Evolutionary conservation across 92 coral and sea anemone genomes (phyloP), one percentile per base, ranked within the genome.

Genomic region (Zoanthus sociatus): DNA sequence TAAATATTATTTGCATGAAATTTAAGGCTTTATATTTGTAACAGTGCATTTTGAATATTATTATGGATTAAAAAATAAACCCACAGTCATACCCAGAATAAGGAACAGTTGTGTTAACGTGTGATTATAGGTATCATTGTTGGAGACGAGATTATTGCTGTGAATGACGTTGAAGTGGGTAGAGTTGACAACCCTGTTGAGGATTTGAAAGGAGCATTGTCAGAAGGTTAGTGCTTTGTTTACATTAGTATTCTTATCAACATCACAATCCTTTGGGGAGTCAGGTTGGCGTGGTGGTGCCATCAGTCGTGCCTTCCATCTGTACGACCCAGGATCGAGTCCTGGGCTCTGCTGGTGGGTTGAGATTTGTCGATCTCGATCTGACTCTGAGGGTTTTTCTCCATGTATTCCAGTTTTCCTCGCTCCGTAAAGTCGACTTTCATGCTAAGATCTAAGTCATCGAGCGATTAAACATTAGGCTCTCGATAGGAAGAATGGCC

Each of bases 71-170:
- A 20, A 58, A 16, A 58, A 20, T 37, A 37, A 37, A 37, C 2
- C n/a, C 64, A 58, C 15, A 58, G 64, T 58, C 15, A 2, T 4
- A 37, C 42, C n/a, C n/a, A n/a, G 63, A n/a, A n/a, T 58, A 14
- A 58, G 64, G n/a, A 58, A 1, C n/a, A 14, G 64, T n/a, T 58
- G 64, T 14, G 15, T 14, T 12, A n/a, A 58, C 6, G 17, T 63
- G 30, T 16, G 5, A 63, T 63, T 33, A 7, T 60, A 96, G 98
- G 98, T 56, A 94, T 97, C n/a, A 78, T 89, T 88, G 92, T 88
- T 12, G 99, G 95, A 42, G 99, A 97, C 89, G 99, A 97, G 78
- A 92, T 97, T 60, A 87, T 97, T n/a, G 81, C 93, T 30, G 99
- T 97, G 37, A 97, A 97, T 75, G 93, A 89, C 30, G 93, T 92